Base-by-base conservation (phyloP, 2,888 invertebrate species). In the Cantharis rustica region DNA sequence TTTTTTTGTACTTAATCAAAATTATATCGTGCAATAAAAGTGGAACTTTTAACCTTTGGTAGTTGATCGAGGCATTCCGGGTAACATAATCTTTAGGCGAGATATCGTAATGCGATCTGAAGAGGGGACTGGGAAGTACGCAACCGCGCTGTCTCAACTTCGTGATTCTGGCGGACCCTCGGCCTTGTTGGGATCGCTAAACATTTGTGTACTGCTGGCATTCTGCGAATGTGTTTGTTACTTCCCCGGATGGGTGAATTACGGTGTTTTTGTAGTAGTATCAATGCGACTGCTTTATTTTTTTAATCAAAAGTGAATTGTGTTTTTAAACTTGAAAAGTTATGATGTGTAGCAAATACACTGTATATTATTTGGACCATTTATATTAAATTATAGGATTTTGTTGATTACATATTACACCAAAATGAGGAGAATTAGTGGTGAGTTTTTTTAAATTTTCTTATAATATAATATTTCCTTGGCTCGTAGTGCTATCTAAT, bases 111-210 rank as follows among this genome's bases (percentile, higher is more conserved):
- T 76, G 71, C 71, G 79, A 78, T 79, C 79, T 74, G 74, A 71
- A 75, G 73, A 70, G 79, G 79, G 79, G 78, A 78, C 74, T 66
- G 64, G 63, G 77, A 75, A 80, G 76, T 80, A 80, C 82, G 82
- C 82, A 80, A 82, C 82, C 82, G 82, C 82, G 82, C 82, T 80
- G 82, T 81, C 82, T 80, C 79, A 80, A 80, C 81, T 80, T 78
- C 75, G 78, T 80, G 81, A 75, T 79, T 78, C 71, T 75, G 75
- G 70, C 75, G 75, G 77, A 63, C 75, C 77, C 69, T 76, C 79
- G 78, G 76, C 75, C 82, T 75, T 79, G 77, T 80, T 78, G 62
- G 75, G 47, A 71, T 78, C 74, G 75, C 71, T 73, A 72, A 74
- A 64, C 80, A 79, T 79, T 80, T 75, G 80, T 80, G 77, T 77